phyloP scores from a whole-genome alignment of 2,797 vertebrate species.

The Strix occidentalis region DNA sequence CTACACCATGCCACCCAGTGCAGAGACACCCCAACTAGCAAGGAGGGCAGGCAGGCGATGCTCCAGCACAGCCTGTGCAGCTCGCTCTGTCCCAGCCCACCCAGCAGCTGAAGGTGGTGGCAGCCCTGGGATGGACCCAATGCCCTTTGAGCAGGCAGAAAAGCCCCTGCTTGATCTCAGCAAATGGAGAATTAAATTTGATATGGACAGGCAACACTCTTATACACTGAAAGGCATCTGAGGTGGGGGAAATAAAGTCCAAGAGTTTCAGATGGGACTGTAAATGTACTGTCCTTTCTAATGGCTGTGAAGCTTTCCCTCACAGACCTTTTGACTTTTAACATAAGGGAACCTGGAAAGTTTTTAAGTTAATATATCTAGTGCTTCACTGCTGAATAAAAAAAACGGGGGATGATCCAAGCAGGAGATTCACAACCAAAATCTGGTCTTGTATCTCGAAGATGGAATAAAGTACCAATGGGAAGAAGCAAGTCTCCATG shows the following conservation, averaged over 20 bases:
- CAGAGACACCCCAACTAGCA: background rate
- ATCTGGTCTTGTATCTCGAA: background rate
- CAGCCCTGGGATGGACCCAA: background rate
- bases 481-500: background rate
- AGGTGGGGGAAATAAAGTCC: background rate
- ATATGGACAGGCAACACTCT: background rate
- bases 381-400: background rate
- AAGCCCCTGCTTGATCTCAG: background rate
- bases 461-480: background rate
- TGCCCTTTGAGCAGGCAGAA: background rate
- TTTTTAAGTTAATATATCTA: background rate
- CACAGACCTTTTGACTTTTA: background rate
- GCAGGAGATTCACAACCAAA: background rate
- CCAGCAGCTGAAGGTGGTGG: background rate
- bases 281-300: background rate
- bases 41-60: background rate
- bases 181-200: background rate
- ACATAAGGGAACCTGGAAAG: background rate
- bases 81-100: background rate
- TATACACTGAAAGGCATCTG: background rate
- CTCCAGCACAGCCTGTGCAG: background rate
- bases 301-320: background rate
- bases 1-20: accelerated
- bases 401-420: background rate
- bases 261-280: background rate